Evolutionary conservation across 2,113 vertebrate genomes (phyloP).

Genomic region (Nipponia nippon): DNA sequence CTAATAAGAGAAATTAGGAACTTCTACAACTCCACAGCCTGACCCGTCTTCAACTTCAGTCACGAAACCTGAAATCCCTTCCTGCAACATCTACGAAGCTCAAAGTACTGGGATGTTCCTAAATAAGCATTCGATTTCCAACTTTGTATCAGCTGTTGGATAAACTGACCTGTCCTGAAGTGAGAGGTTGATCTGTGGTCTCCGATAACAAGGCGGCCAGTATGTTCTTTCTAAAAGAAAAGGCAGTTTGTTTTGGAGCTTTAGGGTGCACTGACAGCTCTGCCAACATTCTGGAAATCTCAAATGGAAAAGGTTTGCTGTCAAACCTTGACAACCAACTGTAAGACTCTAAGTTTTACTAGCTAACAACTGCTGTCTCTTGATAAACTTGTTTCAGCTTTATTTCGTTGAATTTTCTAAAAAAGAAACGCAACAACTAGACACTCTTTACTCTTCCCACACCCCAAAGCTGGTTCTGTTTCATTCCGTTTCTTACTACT

Average conservation of each 20-base stretch:
- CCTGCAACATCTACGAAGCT: not conserved
- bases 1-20: not conserved
- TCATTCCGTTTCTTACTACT: not conserved
- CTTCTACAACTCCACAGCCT: not conserved
- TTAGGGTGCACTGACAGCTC: constrained; percentile 76
- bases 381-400: not conserved
- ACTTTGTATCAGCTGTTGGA: constrained; percentile 20
- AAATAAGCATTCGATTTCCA: not conserved
- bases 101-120: not conserved
- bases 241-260: constrained; percentile 64
- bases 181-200: constrained; percentile 85
- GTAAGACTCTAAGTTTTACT: not conserved
- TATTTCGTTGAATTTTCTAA: not conserved
- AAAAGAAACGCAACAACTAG: not conserved
- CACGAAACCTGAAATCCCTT: not conserved
- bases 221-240: constrained; percentile 81
- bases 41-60: not conserved
- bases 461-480: not conserved
- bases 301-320: not conserved
- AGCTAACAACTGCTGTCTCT: not conserved
- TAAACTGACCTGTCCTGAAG: constrained; percentile 83
- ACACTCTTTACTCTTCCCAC: not conserved
- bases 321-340: not conserved
- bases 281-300: constrained; percentile 68
- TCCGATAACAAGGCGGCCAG: constrained; percentile 83